Percentiles rank a stretch among this genome's conserved stretches.
Conservation (phyloP, 1,140 invertebrate genomes). For the Saxidomus purpurata region DNA sequence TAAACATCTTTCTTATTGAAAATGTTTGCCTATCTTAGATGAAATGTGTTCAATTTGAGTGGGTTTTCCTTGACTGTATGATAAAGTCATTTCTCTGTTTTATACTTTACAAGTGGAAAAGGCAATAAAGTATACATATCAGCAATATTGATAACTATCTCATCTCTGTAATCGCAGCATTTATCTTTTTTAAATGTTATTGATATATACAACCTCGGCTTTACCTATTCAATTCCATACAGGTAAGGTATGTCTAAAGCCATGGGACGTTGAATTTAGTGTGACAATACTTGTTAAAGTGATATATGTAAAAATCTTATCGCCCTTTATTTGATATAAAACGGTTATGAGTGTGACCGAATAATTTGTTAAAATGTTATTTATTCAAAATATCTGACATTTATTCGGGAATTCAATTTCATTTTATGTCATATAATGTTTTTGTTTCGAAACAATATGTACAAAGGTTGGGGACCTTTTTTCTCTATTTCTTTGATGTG, state of each 20-base stretch:
- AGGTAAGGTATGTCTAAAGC: neutral
- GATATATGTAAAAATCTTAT: slow-evolving; percentile 20
- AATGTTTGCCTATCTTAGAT: slow-evolving; percentile 28
- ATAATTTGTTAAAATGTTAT: slow-evolving; percentile 47
- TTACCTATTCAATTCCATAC: neutral
- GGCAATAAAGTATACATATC: slow-evolving; percentile 7
- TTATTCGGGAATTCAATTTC: slow-evolving; percentile 12
- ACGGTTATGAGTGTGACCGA: slow-evolving; percentile 13
- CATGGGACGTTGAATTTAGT: slow-evolving; percentile 1
- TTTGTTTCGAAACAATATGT: slow-evolving; percentile 25
- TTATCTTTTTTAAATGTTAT: slow-evolving; percentile 6
- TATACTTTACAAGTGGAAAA: neutral
- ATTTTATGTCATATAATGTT: slow-evolving; percentile 6
- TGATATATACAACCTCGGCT: neutral
- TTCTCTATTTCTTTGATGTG: slow-evolving; percentile 5
- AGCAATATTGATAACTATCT: slow-evolving; percentile 4
- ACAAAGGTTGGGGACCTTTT: slow-evolving; percentile 18
- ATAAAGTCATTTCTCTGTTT: slow-evolving; percentile 19
- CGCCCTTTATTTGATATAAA: slow-evolving; percentile 29
- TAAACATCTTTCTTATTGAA: slow-evolving; percentile 33
- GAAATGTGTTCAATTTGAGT: slow-evolving; percentile 40
- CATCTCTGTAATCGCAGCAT: neutral
- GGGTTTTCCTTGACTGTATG: neutral
- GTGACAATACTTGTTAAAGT: slow-evolving; percentile 44
- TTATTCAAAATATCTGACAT: slow-evolving; percentile 29